phyloP scores from a whole-genome alignment of 2,113 vertebrate genomes.

The Cromileptes altivelis region DNA sequence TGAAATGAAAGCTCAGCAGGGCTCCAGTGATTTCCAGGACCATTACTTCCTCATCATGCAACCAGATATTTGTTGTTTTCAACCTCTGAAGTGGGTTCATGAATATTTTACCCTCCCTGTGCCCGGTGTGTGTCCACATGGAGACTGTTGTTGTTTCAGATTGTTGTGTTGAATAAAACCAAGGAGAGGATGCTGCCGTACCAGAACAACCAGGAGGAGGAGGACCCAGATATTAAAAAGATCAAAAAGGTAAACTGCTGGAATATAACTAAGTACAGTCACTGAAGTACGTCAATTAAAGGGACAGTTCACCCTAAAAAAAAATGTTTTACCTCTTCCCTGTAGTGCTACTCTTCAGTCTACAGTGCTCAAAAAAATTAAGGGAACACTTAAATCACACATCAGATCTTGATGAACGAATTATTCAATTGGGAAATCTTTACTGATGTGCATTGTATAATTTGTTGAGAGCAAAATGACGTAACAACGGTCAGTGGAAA shows the following conservation, averaged over 20 bases:
- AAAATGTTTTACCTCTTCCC: too few relatives aligned
- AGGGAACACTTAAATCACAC: too few relatives aligned
- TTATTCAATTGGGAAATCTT: too few relatives aligned
- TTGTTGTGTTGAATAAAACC: constrained; percentile 91
- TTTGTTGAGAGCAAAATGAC: too few relatives aligned
- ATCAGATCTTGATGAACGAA: too few relatives aligned
- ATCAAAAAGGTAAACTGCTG: constrained; percentile 92
- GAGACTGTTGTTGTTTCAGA: constrained; percentile 79
- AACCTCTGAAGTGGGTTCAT: constrained; percentile 31
- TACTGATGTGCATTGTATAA: too few relatives aligned
- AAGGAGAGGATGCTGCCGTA: constrained; percentile 91
- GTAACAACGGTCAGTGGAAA: too few relatives aligned
- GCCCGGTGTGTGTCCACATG: background rate
- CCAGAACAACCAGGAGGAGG: constrained; percentile 92
- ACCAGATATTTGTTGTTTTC: constrained; percentile 23
- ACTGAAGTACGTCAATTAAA: too few relatives aligned
- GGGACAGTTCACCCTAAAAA: too few relatives aligned
- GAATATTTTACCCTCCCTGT: constrained; percentile 41
- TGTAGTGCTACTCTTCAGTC: too few relatives aligned
- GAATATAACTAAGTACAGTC: too few relatives aligned
- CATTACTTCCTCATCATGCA: constrained; percentile 19
- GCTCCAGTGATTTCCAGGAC: constrained; percentile 8
- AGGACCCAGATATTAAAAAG: constrained; percentile 97
- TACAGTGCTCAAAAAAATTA: too few relatives aligned
- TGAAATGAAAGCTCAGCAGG: constrained; percentile 29